Evolutionary conservation across 2,113 vertebrate genomes (phyloP).

Genomic region (Crypturellus undulatus): DNA sequence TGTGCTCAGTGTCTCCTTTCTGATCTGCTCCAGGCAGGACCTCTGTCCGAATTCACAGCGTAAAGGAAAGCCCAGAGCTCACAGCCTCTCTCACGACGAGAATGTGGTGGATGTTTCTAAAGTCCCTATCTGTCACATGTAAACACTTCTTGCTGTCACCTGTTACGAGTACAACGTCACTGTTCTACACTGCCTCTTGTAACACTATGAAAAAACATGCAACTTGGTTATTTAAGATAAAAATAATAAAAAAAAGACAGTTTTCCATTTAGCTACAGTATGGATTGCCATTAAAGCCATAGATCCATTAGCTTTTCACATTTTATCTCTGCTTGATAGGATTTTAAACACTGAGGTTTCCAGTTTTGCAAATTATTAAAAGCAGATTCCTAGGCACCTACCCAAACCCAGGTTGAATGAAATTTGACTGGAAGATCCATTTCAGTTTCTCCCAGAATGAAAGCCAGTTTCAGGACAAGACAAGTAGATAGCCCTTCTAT

Average conservation of each 20-base stretch:
- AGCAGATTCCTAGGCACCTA: neutral
- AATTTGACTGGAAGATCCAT: slow-evolving; percentile 32
- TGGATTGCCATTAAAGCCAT: neutral
- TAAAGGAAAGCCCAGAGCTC: neutral
- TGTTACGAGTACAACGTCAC: neutral
- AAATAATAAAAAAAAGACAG: neutral
- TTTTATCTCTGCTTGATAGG: neutral
- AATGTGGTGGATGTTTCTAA: neutral
- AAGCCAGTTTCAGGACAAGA: neutral
- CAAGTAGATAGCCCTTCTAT: neutral
- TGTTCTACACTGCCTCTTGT: neutral
- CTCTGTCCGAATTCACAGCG: neutral
- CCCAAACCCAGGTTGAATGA: neutral
- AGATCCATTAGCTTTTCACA: neutral
- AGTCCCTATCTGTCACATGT: neutral
- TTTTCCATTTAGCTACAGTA: neutral
- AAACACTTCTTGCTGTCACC: neutral
- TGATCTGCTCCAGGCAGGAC: neutral
- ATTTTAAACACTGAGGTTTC: neutral
- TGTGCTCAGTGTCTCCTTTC: neutral
- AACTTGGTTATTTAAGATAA: neutral
- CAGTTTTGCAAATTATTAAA: neutral
- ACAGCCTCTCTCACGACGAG: neutral
- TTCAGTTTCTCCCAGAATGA: neutral
- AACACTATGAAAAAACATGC: neutral